These are phyloP conservation scores for Trialeurodes vaporariorum DNA, from an alignment of 1,140 invertebrate species.

Conservation along the genomic window DNA sequence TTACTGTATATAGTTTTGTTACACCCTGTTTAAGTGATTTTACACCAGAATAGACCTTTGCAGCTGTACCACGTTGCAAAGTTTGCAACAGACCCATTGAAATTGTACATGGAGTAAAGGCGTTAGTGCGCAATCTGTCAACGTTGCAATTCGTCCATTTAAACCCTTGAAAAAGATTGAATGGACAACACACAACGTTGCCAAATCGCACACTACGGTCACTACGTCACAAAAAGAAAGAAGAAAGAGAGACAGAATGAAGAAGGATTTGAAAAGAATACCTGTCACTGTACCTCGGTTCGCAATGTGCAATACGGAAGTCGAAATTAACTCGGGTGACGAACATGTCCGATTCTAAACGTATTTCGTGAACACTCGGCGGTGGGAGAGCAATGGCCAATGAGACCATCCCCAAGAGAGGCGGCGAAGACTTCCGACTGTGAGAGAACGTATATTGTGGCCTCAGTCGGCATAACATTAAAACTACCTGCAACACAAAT, in stretches of 20 bases:
- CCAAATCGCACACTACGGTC: too few relatives aligned
- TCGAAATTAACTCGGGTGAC: conserved; percentile 92
- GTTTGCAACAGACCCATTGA: too few relatives aligned
- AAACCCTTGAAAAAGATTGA: too few relatives aligned
- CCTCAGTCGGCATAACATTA: conserved; percentile 77
- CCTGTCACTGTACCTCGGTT: conserved; percentile 60
- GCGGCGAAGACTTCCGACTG: conserved; percentile 66
- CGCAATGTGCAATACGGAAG: conserved; percentile 91
- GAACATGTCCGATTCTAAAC: conserved; percentile 92
- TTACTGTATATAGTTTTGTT: too few relatives aligned
- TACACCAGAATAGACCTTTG: too few relatives aligned
- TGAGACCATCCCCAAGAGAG: conserved; percentile 84
- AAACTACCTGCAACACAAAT: conserved; percentile 59
- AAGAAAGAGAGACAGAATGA: too few relatives aligned
- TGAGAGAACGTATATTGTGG: conserved; percentile 86
- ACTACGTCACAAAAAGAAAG: neutral
- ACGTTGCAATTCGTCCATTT: too few relatives aligned
- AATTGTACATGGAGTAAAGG: too few relatives aligned
- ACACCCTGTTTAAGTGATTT: too few relatives aligned
- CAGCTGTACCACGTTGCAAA: too few relatives aligned
- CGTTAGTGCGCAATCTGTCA: too few relatives aligned
- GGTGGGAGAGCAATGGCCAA: conserved; percentile 89
- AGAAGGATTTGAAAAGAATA: neutral
- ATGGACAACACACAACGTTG: too few relatives aligned
- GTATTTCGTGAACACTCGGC: conserved; percentile 90